Base-by-base conservation (phyloP, 2,797 vertebrate species). In the Arremon aurantiirostris region DNA sequence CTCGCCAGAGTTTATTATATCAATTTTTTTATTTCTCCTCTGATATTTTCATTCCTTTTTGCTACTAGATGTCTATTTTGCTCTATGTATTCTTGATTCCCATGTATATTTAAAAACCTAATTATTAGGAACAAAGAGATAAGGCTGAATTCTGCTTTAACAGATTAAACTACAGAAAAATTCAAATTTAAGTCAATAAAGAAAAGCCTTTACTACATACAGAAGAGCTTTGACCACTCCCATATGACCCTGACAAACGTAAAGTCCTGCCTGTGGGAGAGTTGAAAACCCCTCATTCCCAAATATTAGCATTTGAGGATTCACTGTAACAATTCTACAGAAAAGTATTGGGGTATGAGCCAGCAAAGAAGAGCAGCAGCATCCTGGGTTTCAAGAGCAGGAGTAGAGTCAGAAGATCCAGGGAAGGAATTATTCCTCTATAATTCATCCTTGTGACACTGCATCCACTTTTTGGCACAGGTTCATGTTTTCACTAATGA, bases 261-360 rank as follows among this genome's bases (percentile, higher is more conserved):
- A 23, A 73, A 41, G 17, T 79, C 27, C 28, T 61, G 3, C 14
- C 22, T 18, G 2, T n/a, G 24, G 20, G 18, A 76, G 12, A 46
- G 7, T 4, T 79, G 41, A 73, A 64, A 39, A 39, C 1, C 3
- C 5, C 3, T 30, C 17, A 22, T 14, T 37, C 23, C 14, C 32
- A 81, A 76, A 39, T 30, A 24, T 24, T 14, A 55, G 16, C 0
- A 0, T 10, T 23, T 52, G 22, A n/a, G 17, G 28, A 37, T 3
- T 41, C 28, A 76, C 8, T 37, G 26, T 30, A 70, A 61, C 3
- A 5, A 11, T n/a, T 75, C n/a, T 71, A 26, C 26, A 37, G 41
- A 71, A n/a, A 63, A 60, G 10, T 42, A 22, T 24, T 42, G 34
- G 12, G 13, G 4, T 20, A 44, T 18, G 18, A 86, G 14, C 14